Evolutionary conservation across 2,888 invertebrate species (phyloP), one percentile per base, ranked within the genome.

Genomic region (Troides helena): DNA sequence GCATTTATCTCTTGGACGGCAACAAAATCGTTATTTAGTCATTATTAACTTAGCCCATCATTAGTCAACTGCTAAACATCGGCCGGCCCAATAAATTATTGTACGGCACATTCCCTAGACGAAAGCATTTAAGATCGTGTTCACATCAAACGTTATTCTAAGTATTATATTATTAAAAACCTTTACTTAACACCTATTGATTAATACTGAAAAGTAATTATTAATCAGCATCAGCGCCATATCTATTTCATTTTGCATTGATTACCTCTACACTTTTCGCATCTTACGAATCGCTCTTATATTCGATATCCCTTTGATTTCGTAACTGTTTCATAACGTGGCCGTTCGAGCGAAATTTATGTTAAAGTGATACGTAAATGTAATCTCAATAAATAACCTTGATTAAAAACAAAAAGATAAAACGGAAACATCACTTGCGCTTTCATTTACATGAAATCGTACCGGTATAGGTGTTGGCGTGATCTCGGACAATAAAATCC

Each of bases 401-500:
- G 78, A 84, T 85, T 73, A 74, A 76, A 75, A 81, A 76, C 43
- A 50, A 50, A 81, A 76, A 61, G 8, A 39, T 30, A 5, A 30
- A 30, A 30, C 39, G 39, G 61, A 62, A 82, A 78, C 77, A 80
- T 80, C 80, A 82, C 82, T 85, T 75, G 79, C 83, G 76, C 79
- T 87, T 86, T 87, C 83, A 72, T 81, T 82, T 60, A 65, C 69
- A 75, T 73, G 74, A 78, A 81, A 79, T 78, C 75, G 78, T 77
- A 79, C 77, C 79, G 75, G 71, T 80, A 75, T 78, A 75, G 77
- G 77, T 74, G 78, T 76, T 85, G 80, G 83, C 88, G 88, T 90
- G 89, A 87, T 86, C 81, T 81, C 79, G 76, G 85, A 88, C 90
- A 90, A 89, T 90, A 87, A 88, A 77, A 78, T 76, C 75, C 78